A percentile compares a stretch with the other conserved stretches of the same genome.
Evolutionary conservation across 2,113 vertebrate species (phyloP).

Genomic region (Ageneiosus marmoratus): DNA sequence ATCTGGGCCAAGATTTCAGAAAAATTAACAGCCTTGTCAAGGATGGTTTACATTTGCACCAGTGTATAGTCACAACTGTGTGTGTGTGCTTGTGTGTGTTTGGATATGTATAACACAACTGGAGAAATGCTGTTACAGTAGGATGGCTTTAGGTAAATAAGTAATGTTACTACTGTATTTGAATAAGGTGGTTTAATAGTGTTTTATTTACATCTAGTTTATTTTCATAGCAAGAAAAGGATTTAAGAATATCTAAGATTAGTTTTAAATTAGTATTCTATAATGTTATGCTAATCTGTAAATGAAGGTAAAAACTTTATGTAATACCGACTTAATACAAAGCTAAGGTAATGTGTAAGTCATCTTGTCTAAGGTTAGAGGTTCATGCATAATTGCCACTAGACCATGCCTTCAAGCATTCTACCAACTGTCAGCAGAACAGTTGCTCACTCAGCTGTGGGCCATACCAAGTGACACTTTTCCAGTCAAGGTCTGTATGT

Average conservation of each 20-base stretch:
- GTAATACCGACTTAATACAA: not conserved
- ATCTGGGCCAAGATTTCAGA: conserved; percentile 16
- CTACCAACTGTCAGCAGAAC: conserved; percentile 34
- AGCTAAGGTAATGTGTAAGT: not conserved
- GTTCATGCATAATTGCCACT: not conserved
- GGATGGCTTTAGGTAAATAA: conserved; percentile 1
- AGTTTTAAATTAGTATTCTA: too few relatives aligned
- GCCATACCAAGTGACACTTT: conserved; percentile 11
- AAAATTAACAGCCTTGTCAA: conserved; percentile 20
- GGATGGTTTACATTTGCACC: not conserved
- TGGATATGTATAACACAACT: not conserved
- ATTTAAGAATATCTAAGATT: not conserved
- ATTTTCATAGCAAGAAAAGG: not conserved
- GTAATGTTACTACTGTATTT: not conserved
- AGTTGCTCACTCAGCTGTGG: conserved; percentile 29
- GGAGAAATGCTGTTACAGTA: conserved; percentile 8
- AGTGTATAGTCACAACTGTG: not conserved
- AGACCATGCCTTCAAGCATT: not conserved
- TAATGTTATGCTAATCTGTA: too few relatives aligned
- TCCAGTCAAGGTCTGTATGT: not conserved
- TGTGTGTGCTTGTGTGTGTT: not conserved
- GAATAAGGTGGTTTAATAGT: not conserved
- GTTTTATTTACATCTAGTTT: not conserved
- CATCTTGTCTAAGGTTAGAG: conserved; percentile 10
- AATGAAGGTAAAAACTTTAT: not conserved